Percentiles rank a stretch among this genome's conserved stretches.
Conservation (phyloP, 2,888 invertebrate species). For the Idaea straminata region DNA sequence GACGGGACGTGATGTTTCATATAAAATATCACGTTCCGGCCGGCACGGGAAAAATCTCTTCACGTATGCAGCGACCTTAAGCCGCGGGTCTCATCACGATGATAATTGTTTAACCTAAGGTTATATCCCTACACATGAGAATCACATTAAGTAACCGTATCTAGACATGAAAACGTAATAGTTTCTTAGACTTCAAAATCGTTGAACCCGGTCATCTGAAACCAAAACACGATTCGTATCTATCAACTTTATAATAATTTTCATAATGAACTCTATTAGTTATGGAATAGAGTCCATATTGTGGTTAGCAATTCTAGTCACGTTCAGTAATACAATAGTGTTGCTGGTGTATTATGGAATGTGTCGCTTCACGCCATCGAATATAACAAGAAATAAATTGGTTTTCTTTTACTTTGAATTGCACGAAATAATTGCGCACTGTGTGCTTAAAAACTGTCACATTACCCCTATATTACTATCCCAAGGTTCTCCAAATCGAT, state of each 20-base stretch:
- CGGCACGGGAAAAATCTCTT: too few relatives aligned
- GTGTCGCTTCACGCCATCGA: not conserved
- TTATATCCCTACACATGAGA: too few relatives aligned
- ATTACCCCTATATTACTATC: not conserved
- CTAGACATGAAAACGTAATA: not conserved
- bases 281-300: not conserved
- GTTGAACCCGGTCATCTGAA: not conserved
- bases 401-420: not conserved
- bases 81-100: too few relatives aligned
- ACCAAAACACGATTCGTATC: not conserved
- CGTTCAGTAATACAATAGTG: not conserved
- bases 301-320: not conserved
- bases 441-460: not conserved
- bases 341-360: not conserved
- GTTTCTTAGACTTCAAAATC: not conserved
- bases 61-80: too few relatives aligned
- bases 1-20: too few relatives aligned
- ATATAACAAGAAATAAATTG: not conserved
- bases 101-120: too few relatives aligned
- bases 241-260: not conserved
- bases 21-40: too few relatives aligned
- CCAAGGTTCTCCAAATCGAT: not conserved
- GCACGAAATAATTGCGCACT: not conserved
- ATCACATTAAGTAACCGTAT: too few relatives aligned
- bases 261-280: not conserved